Evolutionary conservation across 2,888 invertebrate species (phyloP), one percentile per base, ranked within the genome.

Genomic region (Ochropleura plecta): DNA sequence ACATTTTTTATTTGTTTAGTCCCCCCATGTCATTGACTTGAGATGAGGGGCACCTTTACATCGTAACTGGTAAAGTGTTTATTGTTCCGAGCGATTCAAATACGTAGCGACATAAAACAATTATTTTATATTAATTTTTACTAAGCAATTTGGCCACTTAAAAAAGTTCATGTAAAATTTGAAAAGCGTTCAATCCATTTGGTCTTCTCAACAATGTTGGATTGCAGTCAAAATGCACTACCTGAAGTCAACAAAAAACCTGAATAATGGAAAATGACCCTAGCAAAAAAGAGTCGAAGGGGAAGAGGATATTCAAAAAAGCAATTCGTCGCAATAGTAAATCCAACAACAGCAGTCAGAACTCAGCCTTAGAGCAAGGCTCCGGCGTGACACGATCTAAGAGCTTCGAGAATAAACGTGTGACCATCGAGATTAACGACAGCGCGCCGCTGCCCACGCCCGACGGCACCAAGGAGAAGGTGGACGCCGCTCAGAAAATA

Each of bases 221-320:
- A 86, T 92, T 92, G 71, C 92, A 92, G 91, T 92, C 93, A 95
- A 93, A 93, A 96, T 96, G 96, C 92, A 91, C 87, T 89, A 90
- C 84, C 87, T 87, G 88, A 89, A 87, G 83, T 84, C 70, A 76
- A 82, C 82, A 91, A 91, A 90, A 89, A 93, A 90, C 84, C 85
- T 89, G 87, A 92, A 96, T 94, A 92, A 96, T 96, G 96, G 96
- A 96, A 94, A 94, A 96, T 96, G 96, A 96, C 92, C 95, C 95
- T 86, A 95, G 92, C 86, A 95, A 96, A 90, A 96, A 96, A 87
- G 96, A 95, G 86, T 95, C 95, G 55, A 96, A 95, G 89, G 96
- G 95, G 84, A 96, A 96, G 91, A 93, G 95, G 89, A 91, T 96
- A 87, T 91, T 95, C 65, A 96, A 96, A 88, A 96, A 95, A 90